Conservation (phyloP, 1,140 invertebrate genomes). For the Hormaphis cornu region DNA sequence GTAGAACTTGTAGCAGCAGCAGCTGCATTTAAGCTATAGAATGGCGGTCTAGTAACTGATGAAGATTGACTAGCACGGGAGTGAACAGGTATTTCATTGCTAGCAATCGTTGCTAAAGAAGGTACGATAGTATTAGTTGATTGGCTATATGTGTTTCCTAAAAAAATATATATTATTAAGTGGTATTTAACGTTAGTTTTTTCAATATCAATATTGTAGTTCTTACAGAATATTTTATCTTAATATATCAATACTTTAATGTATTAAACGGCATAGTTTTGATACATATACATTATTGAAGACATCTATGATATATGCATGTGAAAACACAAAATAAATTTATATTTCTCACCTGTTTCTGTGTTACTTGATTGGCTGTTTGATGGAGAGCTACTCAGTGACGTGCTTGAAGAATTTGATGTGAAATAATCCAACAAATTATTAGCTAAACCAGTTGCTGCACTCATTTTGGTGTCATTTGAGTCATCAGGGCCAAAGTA, state of each 20-base stretch:
- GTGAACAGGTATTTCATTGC: background rate
- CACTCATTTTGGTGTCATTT: background rate
- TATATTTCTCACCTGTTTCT: background rate
- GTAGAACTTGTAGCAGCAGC: background rate
- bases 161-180: background rate
- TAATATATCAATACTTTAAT: too few species aligned
- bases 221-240: too few species aligned
- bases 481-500: background rate
- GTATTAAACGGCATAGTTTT: too few species aligned
- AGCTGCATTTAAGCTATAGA: background rate
- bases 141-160: background rate
- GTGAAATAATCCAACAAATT: background rate
- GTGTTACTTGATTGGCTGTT: background rate
- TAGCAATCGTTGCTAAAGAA: background rate
- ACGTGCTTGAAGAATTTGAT: background rate
- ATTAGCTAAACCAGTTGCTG: background rate
- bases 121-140: background rate
- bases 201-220: too few species aligned
- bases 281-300: too few species aligned
- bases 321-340: too few species aligned
- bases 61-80: background rate
- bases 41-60: background rate
- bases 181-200: background rate
- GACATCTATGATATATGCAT: too few species aligned
- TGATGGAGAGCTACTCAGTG: background rate